phyloP scores from a whole-genome alignment of 2,113 vertebrate species.

The Xiphorhynchus elegans region DNA sequence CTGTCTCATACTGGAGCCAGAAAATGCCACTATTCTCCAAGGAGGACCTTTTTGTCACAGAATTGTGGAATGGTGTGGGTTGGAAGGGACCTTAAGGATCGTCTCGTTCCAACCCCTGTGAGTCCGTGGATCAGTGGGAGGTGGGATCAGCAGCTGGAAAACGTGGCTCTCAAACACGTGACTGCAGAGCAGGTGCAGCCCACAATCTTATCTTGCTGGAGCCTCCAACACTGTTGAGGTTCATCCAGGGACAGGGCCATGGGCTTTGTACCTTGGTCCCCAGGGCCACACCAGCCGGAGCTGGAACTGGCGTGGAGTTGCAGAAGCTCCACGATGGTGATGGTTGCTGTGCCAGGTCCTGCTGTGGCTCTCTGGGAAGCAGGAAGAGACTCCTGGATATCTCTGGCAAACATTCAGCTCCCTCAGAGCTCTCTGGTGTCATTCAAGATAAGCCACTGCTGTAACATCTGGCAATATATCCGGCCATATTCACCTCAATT shows the following conservation, averaged over 20 bases:
- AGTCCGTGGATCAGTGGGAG: background rate
- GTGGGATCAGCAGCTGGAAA: background rate
- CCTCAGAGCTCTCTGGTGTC: background rate
- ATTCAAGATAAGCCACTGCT: background rate
- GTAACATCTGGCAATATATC: background rate
- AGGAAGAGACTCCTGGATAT: background rate
- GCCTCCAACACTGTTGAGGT: background rate
- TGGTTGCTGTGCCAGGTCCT: background rate
- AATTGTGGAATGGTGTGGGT: background rate
- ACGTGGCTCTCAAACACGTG: background rate
- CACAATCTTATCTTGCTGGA: background rate
- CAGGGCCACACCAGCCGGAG: background rate
- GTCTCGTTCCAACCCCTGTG: background rate
- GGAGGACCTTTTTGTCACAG: background rate
- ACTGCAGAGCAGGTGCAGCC: background rate
- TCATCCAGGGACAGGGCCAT: background rate
- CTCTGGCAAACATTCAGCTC: background rate
- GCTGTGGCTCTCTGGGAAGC: background rate
- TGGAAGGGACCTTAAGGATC: background rate
- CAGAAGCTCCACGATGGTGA: background rate
- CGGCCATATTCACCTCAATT: background rate
- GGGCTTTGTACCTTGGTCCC: slow-evolving; percentile 18
- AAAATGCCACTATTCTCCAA: background rate
- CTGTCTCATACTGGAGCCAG: background rate
- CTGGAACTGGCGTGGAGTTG: background rate